Base-by-base conservation (phyloP, 2,797 vertebrate genomes). In the Synanceia verrucosa region DNA sequence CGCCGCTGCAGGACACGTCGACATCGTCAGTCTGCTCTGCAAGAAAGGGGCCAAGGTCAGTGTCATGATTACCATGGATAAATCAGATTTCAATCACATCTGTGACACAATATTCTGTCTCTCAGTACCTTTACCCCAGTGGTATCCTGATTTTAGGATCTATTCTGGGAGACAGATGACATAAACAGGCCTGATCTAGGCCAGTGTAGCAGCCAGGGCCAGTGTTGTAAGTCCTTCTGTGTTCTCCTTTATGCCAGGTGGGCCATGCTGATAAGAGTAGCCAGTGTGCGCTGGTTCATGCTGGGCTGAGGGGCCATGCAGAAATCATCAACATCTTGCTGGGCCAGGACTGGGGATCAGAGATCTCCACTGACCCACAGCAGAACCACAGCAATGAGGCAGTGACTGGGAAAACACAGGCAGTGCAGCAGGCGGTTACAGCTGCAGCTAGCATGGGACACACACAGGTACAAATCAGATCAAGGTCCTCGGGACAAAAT, bases 381-480 rank as follows among this genome's bases (percentile, higher is more conserved):
- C 93, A 94, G 21, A 90, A 93, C 6, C 39, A 82, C 0, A 59
- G 84, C 70, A 83, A 87, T 44, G 85, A 91, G 57, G 59, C 48
- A 1, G 64, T 26, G 36, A 80, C 71, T 1, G 86, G 70, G 28
- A 97, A 95, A 90, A 87, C 72, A 72, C 95, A 94, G 48, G 96
- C 95, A 0, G 87, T 95, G 16, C 98, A 99, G 66, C 97, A 98
- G 82, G 94, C 96, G 0, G 85, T 96, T 33, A 97, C 96, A 0
- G 98, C 96, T 0, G 96, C 97, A 19, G 95, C 96, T 61, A 99
- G 97, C 65, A 96, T 98, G 95, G 98, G 98, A 56, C 97, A 98
- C 86, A 90, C 86, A 31, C 94, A 94, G 95, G 97, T 99, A 86
- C 1, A 43, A 8, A 23, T 57, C 46, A 57, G 41, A 67, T 61